Evolutionary conservation across 1,140 invertebrate genomes (phyloP), one percentile per base, ranked within the genome.

Genomic region (Heliconius eleuchia): DNA sequence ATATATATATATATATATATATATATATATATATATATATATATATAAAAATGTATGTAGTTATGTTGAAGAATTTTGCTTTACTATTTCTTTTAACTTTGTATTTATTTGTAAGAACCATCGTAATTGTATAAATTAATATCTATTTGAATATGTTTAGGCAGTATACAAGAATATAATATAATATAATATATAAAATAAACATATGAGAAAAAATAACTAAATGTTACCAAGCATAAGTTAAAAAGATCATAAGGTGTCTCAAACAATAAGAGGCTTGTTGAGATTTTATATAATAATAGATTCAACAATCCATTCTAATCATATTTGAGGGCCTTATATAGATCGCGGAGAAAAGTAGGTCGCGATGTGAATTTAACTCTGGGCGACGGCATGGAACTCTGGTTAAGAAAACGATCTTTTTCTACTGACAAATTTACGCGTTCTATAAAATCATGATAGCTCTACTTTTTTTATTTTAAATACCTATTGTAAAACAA

Each of bases 361-460:
- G 80, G 80, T 82, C 82, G 79, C 76, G 39, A 55, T 82, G 60
- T 76, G 74, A 80, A 75, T 73, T 80, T 73, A 80, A 75, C 70
- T 73, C 70, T 70, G 66, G 70, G 73, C 74, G 70, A 76, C 74
- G 74, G 79, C 74, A 73, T 71, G 55, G 70, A 76, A 80, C 66
- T 71, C 55, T 76, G 71, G 30, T 80, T 71, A 73, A 42, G 70
- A 76, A 80, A 80, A 80, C 71, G 70, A 80, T 66, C 39, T 71
- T 73, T 78, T 78, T 37, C 71, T 19, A 66, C 60, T 27, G 13
- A 66, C 11, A 66, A 66, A 27, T 8, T 9, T 23, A 57, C n/a
- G 52, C 52, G 52, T 55, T 55, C 52, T 55, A 23, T 57, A 57
- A 57, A 57, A 57, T 57, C 4, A 16, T 66, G 60, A 66, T 66